A percentile compares a stretch with the other conserved stretches of the same genome.
Conservation (phyloP, 2,113 vertebrate species). For the Nothobranchius kuhntae region DNA sequence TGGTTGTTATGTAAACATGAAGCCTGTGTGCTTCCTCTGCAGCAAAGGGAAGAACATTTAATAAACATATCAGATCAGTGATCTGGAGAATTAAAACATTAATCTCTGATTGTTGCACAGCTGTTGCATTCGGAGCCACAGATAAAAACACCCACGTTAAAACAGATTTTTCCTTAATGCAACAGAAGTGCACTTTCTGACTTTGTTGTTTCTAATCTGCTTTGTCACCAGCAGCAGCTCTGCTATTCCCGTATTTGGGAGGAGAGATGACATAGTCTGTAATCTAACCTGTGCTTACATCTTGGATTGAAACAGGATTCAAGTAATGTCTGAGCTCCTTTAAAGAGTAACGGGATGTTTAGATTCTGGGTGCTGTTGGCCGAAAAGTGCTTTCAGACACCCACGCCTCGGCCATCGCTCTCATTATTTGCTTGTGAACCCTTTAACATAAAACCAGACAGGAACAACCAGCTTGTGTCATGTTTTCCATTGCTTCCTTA, state of each 20-base stretch:
- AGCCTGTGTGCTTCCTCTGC: background rate
- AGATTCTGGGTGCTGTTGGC: background rate
- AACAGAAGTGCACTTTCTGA: background rate
- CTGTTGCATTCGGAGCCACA: background rate
- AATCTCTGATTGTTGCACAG: background rate
- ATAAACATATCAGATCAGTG: background rate
- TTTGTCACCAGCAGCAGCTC: background rate
- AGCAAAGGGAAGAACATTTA: background rate
- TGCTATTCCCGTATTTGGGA: background rate
- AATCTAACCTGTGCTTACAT: background rate
- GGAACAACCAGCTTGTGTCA: constrained; percentile 12
- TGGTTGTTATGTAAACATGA: too few species aligned
- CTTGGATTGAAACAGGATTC: background rate
- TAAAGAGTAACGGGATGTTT: background rate
- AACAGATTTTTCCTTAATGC: background rate
- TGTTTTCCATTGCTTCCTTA: background rate
- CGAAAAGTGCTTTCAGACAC: background rate
- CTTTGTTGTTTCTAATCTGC: background rate
- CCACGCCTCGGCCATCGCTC: background rate
- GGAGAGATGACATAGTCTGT: background rate
- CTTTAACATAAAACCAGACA: constrained; percentile 4
- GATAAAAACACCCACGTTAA: background rate
- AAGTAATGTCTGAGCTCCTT: background rate
- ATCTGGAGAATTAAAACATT: background rate
- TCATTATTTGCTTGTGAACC: constrained; percentile 14